Evolutionary conservation across 2,888 invertebrate genomes (phyloP), one percentile per base, ranked within the genome.

Genomic region (Cephus runcator): DNA sequence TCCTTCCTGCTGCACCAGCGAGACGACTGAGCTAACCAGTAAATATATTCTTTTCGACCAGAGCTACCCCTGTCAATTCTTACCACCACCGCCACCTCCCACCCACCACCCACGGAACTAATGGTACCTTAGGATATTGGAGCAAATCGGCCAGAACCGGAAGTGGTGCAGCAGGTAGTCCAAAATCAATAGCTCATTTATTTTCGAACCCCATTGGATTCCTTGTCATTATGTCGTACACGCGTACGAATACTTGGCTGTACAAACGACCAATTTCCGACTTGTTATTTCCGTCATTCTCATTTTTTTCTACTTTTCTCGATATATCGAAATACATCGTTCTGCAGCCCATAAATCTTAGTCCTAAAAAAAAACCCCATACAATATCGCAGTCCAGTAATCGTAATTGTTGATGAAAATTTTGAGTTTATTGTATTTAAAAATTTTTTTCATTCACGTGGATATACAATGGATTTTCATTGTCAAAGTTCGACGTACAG

Each of bases 171-270:
- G 56, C 56, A 23, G 23, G 23, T 79, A 79, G 86, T 81, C 83
- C 84, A 83, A 86, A 84, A 86, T 86, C 86, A 86, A 86, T 86
- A 86, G 82, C 84, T 85, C 85, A 85, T 86, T 86, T 86, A 86
- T 85, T 85, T 83, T 84, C 84, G 79, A 82, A 83, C 83, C 74
- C 69, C 75, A 76, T 77, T 35, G 78, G 9, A 23, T 56, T 56
- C 23, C 23, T 56, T 56, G 23, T 56, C 56, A 56, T 23, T 23
- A 23, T 1, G 4, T 40, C 15, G 34, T 73, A 34, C 34, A 73
- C 73, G 34, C 3, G 15, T 15, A 40, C 2, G 23, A 56, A 56
- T 56, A 23, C 56, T 56, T 9, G 56, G 23, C 15, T 9, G 56
- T 23, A 56, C 3, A 23, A 56, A 56, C 23, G 56, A 56, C 23